phyloP scores from a whole-genome alignment of 2,113 vertebrate species.

The Takifugu flavidus region DNA sequence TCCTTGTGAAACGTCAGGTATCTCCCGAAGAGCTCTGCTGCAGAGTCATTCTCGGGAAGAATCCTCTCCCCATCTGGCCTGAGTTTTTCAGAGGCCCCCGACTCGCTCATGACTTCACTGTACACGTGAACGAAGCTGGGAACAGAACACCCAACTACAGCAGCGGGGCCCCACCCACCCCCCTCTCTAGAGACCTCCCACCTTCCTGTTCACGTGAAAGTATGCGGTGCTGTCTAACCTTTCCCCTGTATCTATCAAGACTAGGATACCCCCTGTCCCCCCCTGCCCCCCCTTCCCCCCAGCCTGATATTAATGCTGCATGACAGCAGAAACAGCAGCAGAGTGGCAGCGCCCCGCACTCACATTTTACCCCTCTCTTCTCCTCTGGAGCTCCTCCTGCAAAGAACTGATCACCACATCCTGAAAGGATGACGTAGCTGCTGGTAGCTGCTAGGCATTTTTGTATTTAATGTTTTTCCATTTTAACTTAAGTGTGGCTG shows the following conservation, averaged over 20 bases:
- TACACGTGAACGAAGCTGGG: constrained; percentile 41
- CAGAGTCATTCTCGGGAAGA: constrained; percentile 58
- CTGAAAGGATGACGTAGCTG: too few species aligned
- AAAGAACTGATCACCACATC: not conserved
- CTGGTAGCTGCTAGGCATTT: not conserved
- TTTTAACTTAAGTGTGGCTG: too few species aligned
- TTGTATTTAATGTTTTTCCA: too few species aligned
- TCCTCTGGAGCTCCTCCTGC: constrained; percentile 37
- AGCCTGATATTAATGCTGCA: constrained; percentile 68
- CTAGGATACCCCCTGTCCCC: constrained; percentile 28
- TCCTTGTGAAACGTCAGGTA: constrained; percentile 21
- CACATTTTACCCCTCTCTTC: constrained; percentile 33
- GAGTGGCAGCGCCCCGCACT: constrained; percentile 25
- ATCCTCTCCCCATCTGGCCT: constrained; percentile 70
- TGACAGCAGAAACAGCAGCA: constrained; percentile 40
- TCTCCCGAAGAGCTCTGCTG: constrained; percentile 37
- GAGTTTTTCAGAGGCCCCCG: constrained; percentile 63
- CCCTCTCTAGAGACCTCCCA: constrained; percentile 55
- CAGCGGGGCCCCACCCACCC: constrained; percentile 50
- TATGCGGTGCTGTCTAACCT: constrained; percentile 39
- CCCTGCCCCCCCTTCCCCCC: constrained; percentile 61
- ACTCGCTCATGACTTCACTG: constrained; percentile 66
- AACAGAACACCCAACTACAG: constrained; percentile 46
- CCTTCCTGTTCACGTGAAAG: constrained; percentile 57
- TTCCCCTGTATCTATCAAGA: constrained; percentile 39